Percentiles rank a stretch among this genome's conserved stretches.
phyloP scores from a whole-genome alignment of 2,888 invertebrate genomes.

The Lamproptera curius region DNA sequence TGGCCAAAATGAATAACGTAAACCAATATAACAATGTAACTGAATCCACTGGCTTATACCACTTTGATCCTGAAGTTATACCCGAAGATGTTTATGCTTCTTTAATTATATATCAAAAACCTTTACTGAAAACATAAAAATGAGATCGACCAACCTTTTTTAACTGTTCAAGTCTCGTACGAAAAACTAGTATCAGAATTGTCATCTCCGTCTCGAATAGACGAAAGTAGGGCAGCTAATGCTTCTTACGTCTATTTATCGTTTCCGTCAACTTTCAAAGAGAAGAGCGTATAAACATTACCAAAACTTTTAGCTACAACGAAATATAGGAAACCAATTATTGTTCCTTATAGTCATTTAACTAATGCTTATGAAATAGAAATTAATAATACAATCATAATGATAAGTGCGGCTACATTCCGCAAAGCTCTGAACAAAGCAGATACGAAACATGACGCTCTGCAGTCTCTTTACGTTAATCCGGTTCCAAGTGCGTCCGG shows the following conservation, averaged over 20 bases:
- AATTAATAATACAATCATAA: constrained; percentile 26
- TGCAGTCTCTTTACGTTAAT: constrained; percentile 30
- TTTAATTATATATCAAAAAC: constrained; percentile 24
- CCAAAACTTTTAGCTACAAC: constrained; percentile 23
- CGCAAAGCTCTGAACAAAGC: constrained; percentile 23
- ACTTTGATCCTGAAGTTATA: constrained; percentile 22
- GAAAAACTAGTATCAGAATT: background rate
- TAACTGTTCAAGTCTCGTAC: constrained; percentile 25
- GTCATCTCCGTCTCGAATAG: constrained; percentile 22
- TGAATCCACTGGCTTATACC: constrained; percentile 26
- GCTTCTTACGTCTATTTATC: constrained; percentile 23
- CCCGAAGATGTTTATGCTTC: constrained; percentile 23
- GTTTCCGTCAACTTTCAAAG: constrained; percentile 22
- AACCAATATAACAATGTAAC: constrained; percentile 27
- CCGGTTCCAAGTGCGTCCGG: constrained; percentile 29
- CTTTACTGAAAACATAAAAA: constrained; percentile 24
- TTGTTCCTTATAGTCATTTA: constrained; percentile 29
- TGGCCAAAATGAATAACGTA: constrained; percentile 26
- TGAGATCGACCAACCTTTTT: constrained; percentile 25
- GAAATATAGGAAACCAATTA: constrained; percentile 24
- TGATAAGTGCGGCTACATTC: constrained; percentile 25
- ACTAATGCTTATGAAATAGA: constrained; percentile 27
- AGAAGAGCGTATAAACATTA: constrained; percentile 21
- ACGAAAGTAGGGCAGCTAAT: constrained; percentile 19
- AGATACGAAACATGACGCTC: constrained; percentile 28